Evolutionary conservation across 64 coral and sea anemone species (phyloP), one percentile per base, ranked within the genome.

Genomic region (Dendronephthya gigantea): DNA sequence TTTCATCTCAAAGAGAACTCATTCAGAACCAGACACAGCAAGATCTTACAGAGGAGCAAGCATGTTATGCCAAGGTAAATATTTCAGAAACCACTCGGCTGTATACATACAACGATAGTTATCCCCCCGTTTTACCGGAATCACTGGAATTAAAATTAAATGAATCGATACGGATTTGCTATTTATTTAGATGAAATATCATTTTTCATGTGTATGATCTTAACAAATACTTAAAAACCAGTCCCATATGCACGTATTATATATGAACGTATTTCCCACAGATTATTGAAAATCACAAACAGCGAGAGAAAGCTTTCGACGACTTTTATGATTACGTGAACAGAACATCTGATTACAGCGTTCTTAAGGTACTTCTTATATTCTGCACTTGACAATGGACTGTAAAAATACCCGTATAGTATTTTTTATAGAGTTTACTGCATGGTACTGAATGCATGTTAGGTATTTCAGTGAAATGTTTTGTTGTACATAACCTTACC

Each of bases 291-390:
- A 93, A 90, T 43, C 95, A 98, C 65, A 84, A 88, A 17, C 95
- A 98, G 49, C 91, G 91, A 41, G 95, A 98, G 59, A 98, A 98
- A 45, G 90, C 95, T 11, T 92, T 91, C 70, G 55, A 90, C 37
- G 95, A 98, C 79, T 98, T 98, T 76, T 90, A 84, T 52, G 92
- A 92, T 83, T 98, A 88, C 87, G 92, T 98, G 1, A 89, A 75
- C 14, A 89, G 95, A 90, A 98, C 95, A 12, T 98, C 95, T 1
- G 95, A 98, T 70, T 98, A 93, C 86, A 82, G 89, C 28, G 87
- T 88, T 30, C 88, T 98, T 11, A 89, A 68, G 84, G 95, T 98
- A 86, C 81, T 40, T 52, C n/a, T n/a, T n/a, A n/a, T n/a, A n/a
- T n/a, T n/a, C n/a, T n/a, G n/a, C n/a, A n/a, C n/a, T n/a, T n/a